Conservation (phyloP, 2,113 vertebrate genomes). For the Grammomys dolichurus region DNA sequence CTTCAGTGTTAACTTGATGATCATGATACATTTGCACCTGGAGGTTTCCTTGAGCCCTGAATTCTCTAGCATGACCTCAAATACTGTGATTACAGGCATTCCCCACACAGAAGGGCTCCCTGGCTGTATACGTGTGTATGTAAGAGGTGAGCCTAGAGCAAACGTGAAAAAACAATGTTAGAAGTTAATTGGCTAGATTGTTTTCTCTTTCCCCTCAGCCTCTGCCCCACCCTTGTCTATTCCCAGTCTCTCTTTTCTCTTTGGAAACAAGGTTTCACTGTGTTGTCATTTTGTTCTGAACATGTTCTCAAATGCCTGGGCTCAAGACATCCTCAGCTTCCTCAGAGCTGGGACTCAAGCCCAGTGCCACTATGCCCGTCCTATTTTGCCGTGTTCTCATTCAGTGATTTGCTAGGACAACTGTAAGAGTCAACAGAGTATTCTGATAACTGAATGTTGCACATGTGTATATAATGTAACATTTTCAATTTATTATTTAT, state of each 20-base stretch:
- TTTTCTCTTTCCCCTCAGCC: not conserved
- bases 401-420: not conserved
- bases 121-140: not conserved
- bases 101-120: not conserved
- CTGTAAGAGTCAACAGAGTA: not conserved
- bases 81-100: not conserved
- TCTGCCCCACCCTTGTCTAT: not conserved
- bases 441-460: not conserved
- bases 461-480: not conserved
- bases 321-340: not conserved
- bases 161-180: not conserved
- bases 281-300: not conserved
- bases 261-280: not conserved
- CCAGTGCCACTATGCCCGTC: not conserved
- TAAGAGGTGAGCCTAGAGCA: not conserved
- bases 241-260: not conserved
- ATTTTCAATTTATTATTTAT: not conserved
- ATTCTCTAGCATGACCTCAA: not conserved
- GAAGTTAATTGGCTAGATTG: not conserved
- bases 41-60: not conserved
- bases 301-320: not conserved
- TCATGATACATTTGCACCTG: not conserved
- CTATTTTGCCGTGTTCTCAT: conserved; percentile 10
- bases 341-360: not conserved
- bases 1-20: not conserved